These are phyloP conservation scores for Lordiphosa stackelbergi DNA, from an alignment of 1,140 invertebrate genomes.

Conservation along the genomic window DNA sequence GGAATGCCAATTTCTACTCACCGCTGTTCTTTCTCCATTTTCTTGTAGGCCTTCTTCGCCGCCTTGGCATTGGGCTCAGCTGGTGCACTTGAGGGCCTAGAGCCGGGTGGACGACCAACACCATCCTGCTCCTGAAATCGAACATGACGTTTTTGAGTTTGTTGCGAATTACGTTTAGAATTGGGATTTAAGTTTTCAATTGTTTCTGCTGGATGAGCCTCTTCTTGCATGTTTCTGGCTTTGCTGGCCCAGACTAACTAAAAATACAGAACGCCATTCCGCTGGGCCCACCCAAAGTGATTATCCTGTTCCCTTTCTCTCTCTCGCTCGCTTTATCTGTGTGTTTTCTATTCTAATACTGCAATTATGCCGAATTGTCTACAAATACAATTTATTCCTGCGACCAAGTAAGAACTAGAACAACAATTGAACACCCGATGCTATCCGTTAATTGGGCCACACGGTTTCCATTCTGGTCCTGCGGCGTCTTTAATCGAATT, in stretches of 20 bases:
- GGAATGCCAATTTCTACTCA: constrained; percentile 17
- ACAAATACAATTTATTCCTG: constrained; percentile 67
- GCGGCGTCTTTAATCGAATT: constrained; percentile 54
- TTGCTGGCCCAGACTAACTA: constrained; percentile 35
- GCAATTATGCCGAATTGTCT: constrained; percentile 74
- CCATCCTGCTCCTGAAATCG: constrained; percentile 75
- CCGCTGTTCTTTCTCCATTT: constrained; percentile 75
- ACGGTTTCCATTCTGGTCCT: constrained; percentile 26
- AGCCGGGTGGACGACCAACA: constrained; percentile 49
- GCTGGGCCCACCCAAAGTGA: constrained; percentile 9
- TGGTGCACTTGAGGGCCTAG: constrained; percentile 70
- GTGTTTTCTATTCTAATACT: constrained; percentile 19
- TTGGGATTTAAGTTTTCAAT: constrained; percentile 11
- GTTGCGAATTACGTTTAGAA: constrained; percentile 34
- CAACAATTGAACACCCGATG: constrained; percentile 27
- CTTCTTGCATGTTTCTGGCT: constrained; percentile 45
- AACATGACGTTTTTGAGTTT: constrained; percentile 57
- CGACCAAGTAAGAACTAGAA: constrained; percentile 22
- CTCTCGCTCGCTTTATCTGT: constrained; percentile 15
- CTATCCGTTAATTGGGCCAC: constrained; percentile 30
- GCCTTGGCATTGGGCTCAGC: constrained; percentile 75
- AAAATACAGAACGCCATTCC: constrained; percentile 7
- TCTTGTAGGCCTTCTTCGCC: constrained; percentile 71
- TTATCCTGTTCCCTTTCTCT: constrained; percentile 29
- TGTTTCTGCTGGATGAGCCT: constrained; percentile 6